Evolutionary conservation across 37 sponge, comb jelly and placozoan species (phyloP).

Genomic region (Ianthella basta): DNA sequence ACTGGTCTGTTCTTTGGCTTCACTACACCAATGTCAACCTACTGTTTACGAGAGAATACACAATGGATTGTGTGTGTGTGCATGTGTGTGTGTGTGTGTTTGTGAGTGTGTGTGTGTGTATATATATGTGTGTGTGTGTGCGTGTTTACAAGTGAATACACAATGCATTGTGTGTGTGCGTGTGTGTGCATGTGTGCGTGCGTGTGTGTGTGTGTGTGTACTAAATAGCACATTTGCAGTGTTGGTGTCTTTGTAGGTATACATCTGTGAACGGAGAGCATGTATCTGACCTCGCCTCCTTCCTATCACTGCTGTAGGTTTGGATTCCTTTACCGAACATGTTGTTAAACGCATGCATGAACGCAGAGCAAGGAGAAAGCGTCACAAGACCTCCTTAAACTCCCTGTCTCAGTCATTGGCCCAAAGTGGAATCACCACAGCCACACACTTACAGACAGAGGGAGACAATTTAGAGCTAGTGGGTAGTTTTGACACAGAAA

Average conservation of each 20-base stretch:
- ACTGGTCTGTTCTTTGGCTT: no score
- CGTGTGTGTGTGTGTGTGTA: not conserved
- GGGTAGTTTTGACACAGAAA: no score
- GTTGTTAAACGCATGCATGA: slow-evolving; percentile 32
- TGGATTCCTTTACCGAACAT: slow-evolving; percentile 29
- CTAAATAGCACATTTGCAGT: no score
- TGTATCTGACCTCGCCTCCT: no score
- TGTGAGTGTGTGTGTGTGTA: slow-evolving; percentile 12
- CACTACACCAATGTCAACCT: no score
- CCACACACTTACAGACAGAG: not conserved
- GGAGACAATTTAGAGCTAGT: no score
- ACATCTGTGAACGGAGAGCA: no score
- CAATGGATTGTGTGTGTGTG: not conserved
- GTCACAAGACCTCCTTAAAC: not conserved
- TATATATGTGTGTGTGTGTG: slow-evolving; percentile 21
- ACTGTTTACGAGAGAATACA: no score
- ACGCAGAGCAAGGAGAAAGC: slow-evolving; percentile 14
- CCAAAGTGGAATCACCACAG: not conserved
- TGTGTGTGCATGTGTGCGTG: not conserved
- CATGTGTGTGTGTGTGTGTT: not conserved
- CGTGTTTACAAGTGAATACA: not conserved
- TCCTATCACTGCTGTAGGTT: no score
- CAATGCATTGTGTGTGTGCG: not conserved
- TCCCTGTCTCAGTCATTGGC: no score
- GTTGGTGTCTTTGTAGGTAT: no score